Evolutionary conservation across 2,888 invertebrate genomes (phyloP).

Genomic region (Dolichopus griseipennis): DNA sequence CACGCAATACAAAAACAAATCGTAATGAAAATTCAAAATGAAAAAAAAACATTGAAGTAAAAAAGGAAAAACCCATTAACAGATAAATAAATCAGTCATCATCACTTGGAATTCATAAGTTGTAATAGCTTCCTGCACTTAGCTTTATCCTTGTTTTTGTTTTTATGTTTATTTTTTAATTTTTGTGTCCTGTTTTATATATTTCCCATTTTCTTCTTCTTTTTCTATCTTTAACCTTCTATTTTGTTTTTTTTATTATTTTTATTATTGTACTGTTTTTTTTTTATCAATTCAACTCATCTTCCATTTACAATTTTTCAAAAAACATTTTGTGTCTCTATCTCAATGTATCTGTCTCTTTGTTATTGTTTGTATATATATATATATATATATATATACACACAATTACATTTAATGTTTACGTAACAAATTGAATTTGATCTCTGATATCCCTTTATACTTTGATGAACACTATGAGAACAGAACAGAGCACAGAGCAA

Average conservation of each 20-base stretch:
- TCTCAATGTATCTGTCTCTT: neutral
- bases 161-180: no score
- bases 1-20: no score
- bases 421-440: slow-evolving; percentile 6
- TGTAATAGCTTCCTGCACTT: neutral
- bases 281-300: no score
- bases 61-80: neutral
- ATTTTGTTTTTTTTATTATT: no score
- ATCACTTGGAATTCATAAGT: neutral
- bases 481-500: neutral
- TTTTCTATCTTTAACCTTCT: no score
- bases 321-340: neutral
- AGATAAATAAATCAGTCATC: slow-evolving; percentile 4
- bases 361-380: neutral
- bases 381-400: no score
- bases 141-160: no score
- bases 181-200: no score
- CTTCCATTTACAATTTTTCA: neutral
- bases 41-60: no score
- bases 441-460: neutral
- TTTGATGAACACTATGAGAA: neutral
- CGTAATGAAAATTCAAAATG: no score
- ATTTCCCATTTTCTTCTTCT: no score
- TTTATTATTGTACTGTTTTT: no score
- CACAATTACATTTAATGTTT: neutral